Evolutionary conservation across 2,113 vertebrate species (phyloP), one percentile per base, ranked within the genome.

Genomic region (Ictidomys tridecemlineatus): DNA sequence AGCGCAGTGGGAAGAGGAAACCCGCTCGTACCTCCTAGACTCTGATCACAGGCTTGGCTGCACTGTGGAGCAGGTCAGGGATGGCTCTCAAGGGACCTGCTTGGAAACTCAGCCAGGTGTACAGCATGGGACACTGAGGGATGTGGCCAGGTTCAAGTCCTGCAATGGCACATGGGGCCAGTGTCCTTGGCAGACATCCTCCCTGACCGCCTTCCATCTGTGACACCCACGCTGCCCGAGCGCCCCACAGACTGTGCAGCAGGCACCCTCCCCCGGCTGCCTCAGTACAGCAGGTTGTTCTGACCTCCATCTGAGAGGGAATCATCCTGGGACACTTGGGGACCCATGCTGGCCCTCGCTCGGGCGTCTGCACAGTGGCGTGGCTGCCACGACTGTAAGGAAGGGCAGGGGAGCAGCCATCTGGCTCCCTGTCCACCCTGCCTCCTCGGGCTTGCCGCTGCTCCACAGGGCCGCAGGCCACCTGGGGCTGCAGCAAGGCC

Each of bases 281-380:
- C 5, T 10, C 12, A 26, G 39, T 0, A 63, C 0, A 12, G 8
- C 7, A 13, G 8, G 39, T 20, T 7, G 42, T 67, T 76, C 13
- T 17, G 17, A 24, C 12, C 48, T 26, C 30, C 16, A 32, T 58
- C 16, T 2, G 32, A 63, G 34, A 58, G 70, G 65, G 32, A 34
- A 34, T 53, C 10, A 0, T 9, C 22, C 56, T 39, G 30, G 51
- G 61, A 37, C 69, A 65, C 48, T 7, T 8, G 18, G 39, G 65
- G 28, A 13, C 56, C 56, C 56, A 58, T 6, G 51, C 42, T 30
- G 17, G 48, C 70, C 20, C 20, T 63, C 5, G 0, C 13, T 48
- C 51, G 42, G 4, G 63, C 8, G 8, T 24, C 58, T 26, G 61
- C 24, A 63, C 20, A 53, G 51, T 51, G 51, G 51, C 0, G 51